These are phyloP conservation scores for Bombus sibiricus DNA, from an alignment of 1,140 invertebrate genomes.

Conservation along the genomic window DNA sequence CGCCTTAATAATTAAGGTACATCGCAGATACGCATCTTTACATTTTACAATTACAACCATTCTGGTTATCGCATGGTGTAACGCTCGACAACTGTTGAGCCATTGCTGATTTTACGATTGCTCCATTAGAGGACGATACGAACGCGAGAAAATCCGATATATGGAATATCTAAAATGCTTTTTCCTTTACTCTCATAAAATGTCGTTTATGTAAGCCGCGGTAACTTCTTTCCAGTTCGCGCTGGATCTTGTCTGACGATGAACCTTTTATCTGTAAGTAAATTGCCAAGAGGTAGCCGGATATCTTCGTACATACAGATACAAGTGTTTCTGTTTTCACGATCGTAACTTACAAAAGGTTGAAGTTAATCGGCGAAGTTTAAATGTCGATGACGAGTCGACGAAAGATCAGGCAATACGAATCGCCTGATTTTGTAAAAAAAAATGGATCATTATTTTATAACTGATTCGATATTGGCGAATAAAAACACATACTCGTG, in stretches of 20 bases:
- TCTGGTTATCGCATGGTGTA: neutral
- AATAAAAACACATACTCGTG: neutral
- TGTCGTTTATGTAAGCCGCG: slow-evolving; percentile 26
- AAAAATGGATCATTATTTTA: neutral
- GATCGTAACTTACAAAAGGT: neutral
- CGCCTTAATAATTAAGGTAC: neutral
- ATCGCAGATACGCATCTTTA: neutral
- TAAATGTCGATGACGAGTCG: too few relatives aligned
- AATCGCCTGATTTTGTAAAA: neutral
- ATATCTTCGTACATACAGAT: neutral
- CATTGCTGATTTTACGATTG: too few relatives aligned
- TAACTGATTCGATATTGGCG: neutral
- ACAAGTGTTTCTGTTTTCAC: neutral
- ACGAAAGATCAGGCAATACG: too few relatives aligned
- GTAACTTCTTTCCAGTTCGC: slow-evolving; percentile 27
- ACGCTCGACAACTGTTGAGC: too few relatives aligned
- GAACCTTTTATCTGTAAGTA: neutral
- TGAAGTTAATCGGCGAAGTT: neutral
- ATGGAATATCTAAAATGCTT: neutral
- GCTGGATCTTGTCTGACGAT: slow-evolving; percentile 11
- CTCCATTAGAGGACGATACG: too few relatives aligned
- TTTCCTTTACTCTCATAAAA: neutral
- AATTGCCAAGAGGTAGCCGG: neutral
- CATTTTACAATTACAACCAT: neutral
- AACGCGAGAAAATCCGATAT: too few relatives aligned